Evolutionary conservation across 2,888 invertebrate genomes (phyloP), one percentile per base, ranked within the genome.

Genomic region (Ectemnius cavifrons): DNA sequence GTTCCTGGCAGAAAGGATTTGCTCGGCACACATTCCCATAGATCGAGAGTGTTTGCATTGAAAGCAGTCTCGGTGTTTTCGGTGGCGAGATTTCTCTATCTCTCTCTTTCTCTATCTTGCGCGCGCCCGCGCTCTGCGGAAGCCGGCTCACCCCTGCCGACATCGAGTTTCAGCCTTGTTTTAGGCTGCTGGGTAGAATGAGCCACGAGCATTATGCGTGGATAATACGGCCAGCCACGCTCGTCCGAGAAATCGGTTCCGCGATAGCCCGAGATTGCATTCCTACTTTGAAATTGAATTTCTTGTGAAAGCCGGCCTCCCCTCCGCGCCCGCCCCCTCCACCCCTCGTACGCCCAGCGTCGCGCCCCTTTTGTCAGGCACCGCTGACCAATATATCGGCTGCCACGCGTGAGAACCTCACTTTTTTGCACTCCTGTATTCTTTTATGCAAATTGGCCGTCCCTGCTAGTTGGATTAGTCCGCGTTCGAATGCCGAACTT

Each of bases 271-370:
- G 47, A 65, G 65, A 70, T 73, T 56, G 65, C 64, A 70, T 70
- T 64, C 58, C 70, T 49, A 18, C 67, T 49, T n/a, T 52, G 60
- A 62, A 60, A 74, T 74, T 67, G 52, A 71, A 63, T 74, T 71
- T 61, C 73, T 60, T 1, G 45, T 57, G 62, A 23, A 61, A 45
- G 57, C 16, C 16, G 52, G 52, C 52, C n/a, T 52, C 23, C 23
- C 23, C 2, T 23, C 23, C 52, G 52, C 14, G 8, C 16, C 16
- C 49, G 8, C 4, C 16, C 49, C n/a, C 11, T 13, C 49, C 49
- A 11, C 4, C 4, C 27, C 58, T 16, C 58, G 58, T 8, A 1
- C 27, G 2, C 4, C 58, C 1, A 18, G 4, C 18, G 14, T 58
- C 58, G 14, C 18, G 59, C 52, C 16, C 23, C 52, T 52, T 52